Conservation (phyloP, 2,113 vertebrate species). For the Nanorana parkeri region DNA sequence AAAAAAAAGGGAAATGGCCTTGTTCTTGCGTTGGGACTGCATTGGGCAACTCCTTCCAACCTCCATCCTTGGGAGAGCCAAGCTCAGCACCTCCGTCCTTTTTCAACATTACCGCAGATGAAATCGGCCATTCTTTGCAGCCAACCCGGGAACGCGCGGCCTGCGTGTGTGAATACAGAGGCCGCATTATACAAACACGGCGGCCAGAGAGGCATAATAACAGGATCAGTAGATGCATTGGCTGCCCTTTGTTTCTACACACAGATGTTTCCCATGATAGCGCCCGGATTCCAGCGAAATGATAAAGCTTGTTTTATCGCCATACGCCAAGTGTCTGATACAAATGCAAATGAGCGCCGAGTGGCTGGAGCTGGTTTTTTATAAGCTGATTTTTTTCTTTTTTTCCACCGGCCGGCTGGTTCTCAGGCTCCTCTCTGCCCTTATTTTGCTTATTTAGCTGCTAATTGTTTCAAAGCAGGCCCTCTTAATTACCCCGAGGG, state of each 20-base stretch:
- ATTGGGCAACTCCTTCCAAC: too few species aligned
- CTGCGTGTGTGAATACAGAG: background rate
- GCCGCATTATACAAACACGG: slow-evolving; percentile 43
- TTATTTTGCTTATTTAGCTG: slow-evolving; percentile 5
- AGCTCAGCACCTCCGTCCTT: too few species aligned
- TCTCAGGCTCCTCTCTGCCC: slow-evolving; percentile 48
- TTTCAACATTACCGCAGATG: too few species aligned
- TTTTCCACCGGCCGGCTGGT: slow-evolving; percentile 46
- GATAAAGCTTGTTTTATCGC: slow-evolving; percentile 66
- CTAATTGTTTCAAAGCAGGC: background rate
- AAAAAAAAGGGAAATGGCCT: too few species aligned
- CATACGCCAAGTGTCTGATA: slow-evolving; percentile 65
- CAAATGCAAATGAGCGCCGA: slow-evolving; percentile 70
- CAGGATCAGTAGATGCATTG: slow-evolving; percentile 40
- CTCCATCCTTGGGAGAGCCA: too few species aligned
- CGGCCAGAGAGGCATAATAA: slow-evolving; percentile 11
- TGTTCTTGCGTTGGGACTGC: too few species aligned
- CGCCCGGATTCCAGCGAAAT: slow-evolving; percentile 61
- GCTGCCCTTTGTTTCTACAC: slow-evolving; percentile 61
- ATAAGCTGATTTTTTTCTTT: too few species aligned
- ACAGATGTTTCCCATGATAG: slow-evolving; percentile 67
- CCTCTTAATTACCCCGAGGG: slow-evolving; percentile 44
- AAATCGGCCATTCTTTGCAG: too few species aligned
- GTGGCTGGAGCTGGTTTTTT: slow-evolving; percentile 21
- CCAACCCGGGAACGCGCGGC: background rate